Percentiles rank a stretch among this genome's conserved stretches.
Evolutionary conservation across 2,113 vertebrate species (phyloP).

Genomic region (Melanotaenia duboulayi): DNA sequence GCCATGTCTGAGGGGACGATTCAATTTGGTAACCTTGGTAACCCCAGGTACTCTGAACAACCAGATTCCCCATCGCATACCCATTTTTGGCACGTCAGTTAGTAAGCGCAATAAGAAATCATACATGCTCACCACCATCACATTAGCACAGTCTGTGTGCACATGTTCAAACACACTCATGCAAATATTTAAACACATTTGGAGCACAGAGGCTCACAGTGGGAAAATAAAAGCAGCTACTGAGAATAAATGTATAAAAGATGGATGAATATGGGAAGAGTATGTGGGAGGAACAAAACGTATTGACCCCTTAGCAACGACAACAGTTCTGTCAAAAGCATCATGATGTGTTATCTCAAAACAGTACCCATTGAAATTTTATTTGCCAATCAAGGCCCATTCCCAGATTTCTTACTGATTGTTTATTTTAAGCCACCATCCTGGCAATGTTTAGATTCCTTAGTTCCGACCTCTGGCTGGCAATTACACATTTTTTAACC

Average conservation of each 20-base stretch:
- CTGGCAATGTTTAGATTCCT: too few species aligned
- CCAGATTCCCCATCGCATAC: constrained; percentile 35
- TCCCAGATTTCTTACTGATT: not conserved
- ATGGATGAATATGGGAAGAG: not conserved
- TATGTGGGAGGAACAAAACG: not conserved
- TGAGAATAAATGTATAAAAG: not conserved
- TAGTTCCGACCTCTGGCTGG: too few species aligned
- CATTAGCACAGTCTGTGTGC: not conserved
- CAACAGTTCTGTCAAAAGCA: not conserved
- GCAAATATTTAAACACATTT: not conserved
- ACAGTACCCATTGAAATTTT: not conserved
- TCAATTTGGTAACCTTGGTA: constrained; percentile 98
- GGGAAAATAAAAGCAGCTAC: not conserved
- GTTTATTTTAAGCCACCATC: too few species aligned
- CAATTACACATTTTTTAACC: too few species aligned
- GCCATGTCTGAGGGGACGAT: constrained; percentile 91
- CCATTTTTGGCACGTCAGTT: constrained; percentile 70
- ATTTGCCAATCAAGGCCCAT: not conserved
- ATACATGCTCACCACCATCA: not conserved
- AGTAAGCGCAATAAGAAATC: constrained; percentile 43
- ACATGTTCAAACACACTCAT: not conserved
- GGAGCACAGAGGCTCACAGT: not conserved
- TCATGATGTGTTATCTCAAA: not conserved
- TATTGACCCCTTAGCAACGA: not conserved
- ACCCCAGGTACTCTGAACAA: constrained; percentile 88